phyloP scores from a whole-genome alignment of 2,797 vertebrate species.

The Pseudomugil tenellus region DNA sequence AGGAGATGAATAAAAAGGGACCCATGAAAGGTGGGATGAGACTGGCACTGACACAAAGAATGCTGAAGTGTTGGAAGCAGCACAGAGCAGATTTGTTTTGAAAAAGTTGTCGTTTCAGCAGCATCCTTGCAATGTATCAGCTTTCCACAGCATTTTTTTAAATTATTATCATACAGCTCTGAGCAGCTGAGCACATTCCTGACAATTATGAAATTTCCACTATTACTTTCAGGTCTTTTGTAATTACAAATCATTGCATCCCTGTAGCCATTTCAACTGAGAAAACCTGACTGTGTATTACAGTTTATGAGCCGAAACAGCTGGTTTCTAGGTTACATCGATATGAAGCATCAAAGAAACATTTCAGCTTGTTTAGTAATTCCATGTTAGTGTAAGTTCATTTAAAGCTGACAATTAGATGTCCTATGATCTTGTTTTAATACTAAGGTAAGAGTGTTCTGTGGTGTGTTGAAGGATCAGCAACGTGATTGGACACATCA shows the following conservation, averaged over 20 bases:
- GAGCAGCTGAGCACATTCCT: conserved; percentile 52
- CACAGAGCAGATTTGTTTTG: conserved; percentile 27
- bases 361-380: conserved; percentile 55
- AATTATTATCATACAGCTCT: conserved; percentile 18
- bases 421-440: conserved; percentile 40
- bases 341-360: conserved; percentile 35
- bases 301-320: conserved; percentile 56
- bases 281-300: conserved; percentile 38
- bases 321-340: conserved; percentile 45
- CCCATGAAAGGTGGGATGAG: conserved; percentile 45
- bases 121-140: conserved; percentile 19
- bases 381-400: conserved; percentile 49
- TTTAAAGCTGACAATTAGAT: conserved; percentile 39
- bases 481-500: conserved; percentile 7
- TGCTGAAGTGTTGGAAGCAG: conserved; percentile 31
- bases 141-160: conserved; percentile 31
- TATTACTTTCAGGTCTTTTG: conserved; percentile 61
- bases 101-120: conserved; percentile 39
- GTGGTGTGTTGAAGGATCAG: conserved; percentile 31
- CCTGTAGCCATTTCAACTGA: conserved; percentile 60
- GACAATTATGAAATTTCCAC: conserved; percentile 61
- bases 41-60: conserved; percentile 24
- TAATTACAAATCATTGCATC: conserved; percentile 65
- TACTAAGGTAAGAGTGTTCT: conserved; percentile 22
- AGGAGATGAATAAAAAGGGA: conserved; percentile 36